Conservation (phyloP, 2,797 vertebrate species). For the Enteromius treurensis region DNA sequence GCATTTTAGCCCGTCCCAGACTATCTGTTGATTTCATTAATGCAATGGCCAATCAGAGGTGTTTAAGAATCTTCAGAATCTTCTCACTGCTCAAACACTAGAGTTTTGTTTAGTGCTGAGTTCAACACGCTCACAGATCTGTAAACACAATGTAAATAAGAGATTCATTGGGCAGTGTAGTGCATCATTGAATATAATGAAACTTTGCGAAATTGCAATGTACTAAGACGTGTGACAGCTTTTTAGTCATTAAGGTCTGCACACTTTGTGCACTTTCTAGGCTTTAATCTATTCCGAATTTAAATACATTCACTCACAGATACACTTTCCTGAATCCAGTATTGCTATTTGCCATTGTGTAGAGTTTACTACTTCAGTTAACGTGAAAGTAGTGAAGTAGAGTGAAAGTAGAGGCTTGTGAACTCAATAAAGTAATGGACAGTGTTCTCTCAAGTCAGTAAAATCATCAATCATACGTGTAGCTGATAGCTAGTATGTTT, state of each 20-base stretch:
- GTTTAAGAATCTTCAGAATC: not conserved
- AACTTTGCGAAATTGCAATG: not conserved
- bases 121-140: not conserved
- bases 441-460: not conserved
- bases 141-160: not conserved
- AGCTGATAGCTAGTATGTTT: not conserved
- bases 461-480: not conserved
- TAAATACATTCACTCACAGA: not conserved
- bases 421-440: not conserved
- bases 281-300: not conserved
- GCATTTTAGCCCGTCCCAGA: not conserved
- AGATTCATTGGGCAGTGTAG: not conserved
- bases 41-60: not conserved
- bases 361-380: not conserved
- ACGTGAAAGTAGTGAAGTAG: not conserved
- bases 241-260: too few species aligned
- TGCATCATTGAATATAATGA: not conserved
- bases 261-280: not conserved
- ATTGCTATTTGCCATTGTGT: not conserved
- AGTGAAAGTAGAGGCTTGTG: not conserved
- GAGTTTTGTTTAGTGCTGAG: not conserved
- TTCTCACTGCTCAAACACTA: not conserved
- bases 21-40: not conserved
- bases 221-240: not conserved
- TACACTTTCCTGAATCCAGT: not conserved